Base-by-base conservation (phyloP, 1,140 invertebrate species). In the Sesamia nonagrioides region DNA sequence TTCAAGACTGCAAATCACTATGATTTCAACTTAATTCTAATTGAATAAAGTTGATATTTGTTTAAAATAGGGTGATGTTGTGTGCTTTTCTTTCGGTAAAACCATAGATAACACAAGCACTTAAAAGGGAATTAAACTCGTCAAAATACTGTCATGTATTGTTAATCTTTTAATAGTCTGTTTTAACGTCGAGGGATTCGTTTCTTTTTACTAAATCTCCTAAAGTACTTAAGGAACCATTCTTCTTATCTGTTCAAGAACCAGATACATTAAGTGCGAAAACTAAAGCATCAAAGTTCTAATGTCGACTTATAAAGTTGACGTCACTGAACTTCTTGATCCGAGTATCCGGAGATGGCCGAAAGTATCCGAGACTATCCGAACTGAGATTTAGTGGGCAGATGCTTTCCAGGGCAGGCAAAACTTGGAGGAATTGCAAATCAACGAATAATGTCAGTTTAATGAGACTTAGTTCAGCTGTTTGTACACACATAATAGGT, bases 231-330 rank as follows among this genome's bases (percentile, higher is more conserved):
- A 0, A 33, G 21, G 21, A 33, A 27, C 52, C 13, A 58, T 27
- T 15, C 5, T 13, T 18, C 6, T 18, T 27, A 15, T 58, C 11
- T 58, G 9, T 21, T 27, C 18, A 56, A 21, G 7, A 0, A 1
- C n/a, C n/a, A 61, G 27, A 60, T 17, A 66, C 17, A 11, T 13
- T 21, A 66, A 66, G 37, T 66, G 17, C 21, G 61, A 37, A 27
- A 61, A 66, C 37, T 11, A 42, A 42, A 40, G 60, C 17, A n/a
- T 69, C 21, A 50, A 69, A 69, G 48, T 68, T 68, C 63, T 5
- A 68, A 27, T 69, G 66, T 69, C 66, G 66, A 27, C 42, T 69
- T 69, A 50, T 17, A 69, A 69, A 69, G 42, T 69, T 69, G 18
- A 27, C 21, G 42, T 69, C 42, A 69, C 66, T 50, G 13, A 69